Evolutionary conservation across 2,113 vertebrate genomes (phyloP).

Genomic region (Ramphastos sulfuratus): DNA sequence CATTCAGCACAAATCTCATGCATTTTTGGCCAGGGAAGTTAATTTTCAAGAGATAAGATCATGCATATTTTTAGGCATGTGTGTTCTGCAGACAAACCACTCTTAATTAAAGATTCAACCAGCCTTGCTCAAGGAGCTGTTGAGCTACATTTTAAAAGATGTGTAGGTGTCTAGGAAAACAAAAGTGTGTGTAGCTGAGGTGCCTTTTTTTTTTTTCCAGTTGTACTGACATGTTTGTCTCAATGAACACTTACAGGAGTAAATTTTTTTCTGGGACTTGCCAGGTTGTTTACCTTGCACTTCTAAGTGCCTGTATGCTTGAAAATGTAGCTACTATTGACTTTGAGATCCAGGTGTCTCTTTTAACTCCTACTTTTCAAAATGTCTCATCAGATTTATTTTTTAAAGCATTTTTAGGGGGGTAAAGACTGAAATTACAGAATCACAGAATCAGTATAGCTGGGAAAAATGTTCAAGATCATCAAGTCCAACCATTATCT

Average conservation of each 20-base stretch:
- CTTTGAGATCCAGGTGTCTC: background rate
- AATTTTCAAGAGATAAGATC: background rate
- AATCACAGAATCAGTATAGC: too few species aligned
- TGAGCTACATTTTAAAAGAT: background rate
- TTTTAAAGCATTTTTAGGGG: background rate
- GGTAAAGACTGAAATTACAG: background rate
- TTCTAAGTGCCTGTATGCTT: background rate
- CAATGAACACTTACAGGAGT: background rate
- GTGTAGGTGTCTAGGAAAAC: background rate
- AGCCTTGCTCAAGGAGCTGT: background rate
- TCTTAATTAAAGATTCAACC: conserved; percentile 7
- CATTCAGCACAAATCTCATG: background rate
- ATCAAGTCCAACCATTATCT: too few species aligned
- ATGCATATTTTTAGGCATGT: background rate
- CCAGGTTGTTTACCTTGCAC: background rate
- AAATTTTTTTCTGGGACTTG: background rate
- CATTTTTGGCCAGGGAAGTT: background rate
- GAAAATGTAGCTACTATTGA: background rate
- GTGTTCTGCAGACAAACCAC: background rate
- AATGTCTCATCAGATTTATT: background rate
- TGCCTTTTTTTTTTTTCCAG: background rate
- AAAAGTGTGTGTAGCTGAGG: background rate
- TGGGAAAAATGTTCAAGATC: too few species aligned
- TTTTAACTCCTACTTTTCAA: background rate
- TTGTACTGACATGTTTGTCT: background rate